phyloP scores from a whole-genome alignment of 2,797 vertebrate species.

The Decapterus maruadsi region DNA sequence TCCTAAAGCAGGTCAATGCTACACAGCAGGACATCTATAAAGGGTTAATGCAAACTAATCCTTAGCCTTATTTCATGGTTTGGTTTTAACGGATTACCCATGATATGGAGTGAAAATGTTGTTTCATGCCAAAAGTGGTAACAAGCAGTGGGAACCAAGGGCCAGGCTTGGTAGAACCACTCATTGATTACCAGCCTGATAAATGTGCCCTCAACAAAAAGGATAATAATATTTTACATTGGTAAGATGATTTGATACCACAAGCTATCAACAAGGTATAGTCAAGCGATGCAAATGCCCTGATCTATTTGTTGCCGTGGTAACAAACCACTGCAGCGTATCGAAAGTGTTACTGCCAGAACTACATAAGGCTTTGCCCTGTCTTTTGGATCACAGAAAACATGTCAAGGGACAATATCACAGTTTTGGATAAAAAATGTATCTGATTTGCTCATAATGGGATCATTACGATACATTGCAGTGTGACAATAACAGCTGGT shows the following conservation, averaged over 20 bases:
- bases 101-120: slow-evolving; percentile 16
- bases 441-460: slow-evolving; percentile 57
- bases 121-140: not conserved
- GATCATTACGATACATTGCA: slow-evolving; percentile 55
- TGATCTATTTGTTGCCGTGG: slow-evolving; percentile 15
- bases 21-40: slow-evolving; percentile 2
- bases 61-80: slow-evolving; percentile 17
- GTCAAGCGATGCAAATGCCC: slow-evolving; percentile 1
- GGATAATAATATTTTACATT: not conserved
- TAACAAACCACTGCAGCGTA: slow-evolving; percentile 19
- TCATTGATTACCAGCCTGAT: not conserved
- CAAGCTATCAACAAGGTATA: not conserved
- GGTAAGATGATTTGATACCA: not conserved
- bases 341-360: slow-evolving; percentile 11
- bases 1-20: not conserved
- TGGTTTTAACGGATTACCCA: slow-evolving; percentile 44
- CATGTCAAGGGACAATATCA: slow-evolving; percentile 42
- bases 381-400: slow-evolving; percentile 25
- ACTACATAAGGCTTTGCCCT: slow-evolving; percentile 3
- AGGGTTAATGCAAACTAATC: slow-evolving; percentile 27
- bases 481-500: slow-evolving; percentile 56
- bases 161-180: not conserved
- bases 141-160: not conserved
- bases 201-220: not conserved
- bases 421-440: slow-evolving; percentile 30